Evolutionary conservation across 2,888 invertebrate genomes (phyloP).

Genomic region (Drosophila pseudotakahashii): DNA sequence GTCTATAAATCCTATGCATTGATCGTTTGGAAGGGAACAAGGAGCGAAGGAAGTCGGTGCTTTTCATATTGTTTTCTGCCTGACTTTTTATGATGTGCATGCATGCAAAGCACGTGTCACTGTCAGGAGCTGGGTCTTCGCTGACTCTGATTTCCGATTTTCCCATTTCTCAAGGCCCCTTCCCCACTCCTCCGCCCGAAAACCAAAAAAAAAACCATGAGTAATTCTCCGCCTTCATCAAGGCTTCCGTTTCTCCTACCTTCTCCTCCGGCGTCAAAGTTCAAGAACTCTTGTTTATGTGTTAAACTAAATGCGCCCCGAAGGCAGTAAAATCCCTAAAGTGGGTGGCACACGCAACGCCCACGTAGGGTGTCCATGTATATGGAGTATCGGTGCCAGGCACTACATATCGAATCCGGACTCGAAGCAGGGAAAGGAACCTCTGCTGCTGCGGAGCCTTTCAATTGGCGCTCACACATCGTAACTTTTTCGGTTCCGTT

Average conservation of each 20-base stretch:
- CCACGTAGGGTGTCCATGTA: conserved; percentile 41
- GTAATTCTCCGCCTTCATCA: conserved; percentile 27
- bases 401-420: conserved; percentile 21
- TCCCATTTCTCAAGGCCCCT: conserved; percentile 22
- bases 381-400: conserved; percentile 55
- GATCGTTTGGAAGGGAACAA: conserved; percentile 17
- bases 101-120: conserved; percentile 80
- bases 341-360: conserved; percentile 75
- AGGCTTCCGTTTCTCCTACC: conserved; percentile 24
- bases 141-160: conserved; percentile 22
- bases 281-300: conserved; percentile 72
- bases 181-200: not conserved
- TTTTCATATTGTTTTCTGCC: conserved; percentile 60
- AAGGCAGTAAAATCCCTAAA: conserved; percentile 41
- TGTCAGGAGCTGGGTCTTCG: conserved; percentile 66
- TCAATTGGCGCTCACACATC: conserved; percentile 79
- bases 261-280: conserved; percentile 50
- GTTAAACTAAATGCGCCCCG: conserved; percentile 58
- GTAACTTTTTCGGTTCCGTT: conserved; percentile 59
- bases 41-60: conserved; percentile 18
- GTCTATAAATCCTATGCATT: conserved; percentile 1
- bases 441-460: no score
- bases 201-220: conserved; percentile 4
- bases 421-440: not conserved
- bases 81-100: conserved; percentile 76